Conservation (phyloP, 2,888 invertebrate species). For the Hipparchia sbordonii region DNA sequence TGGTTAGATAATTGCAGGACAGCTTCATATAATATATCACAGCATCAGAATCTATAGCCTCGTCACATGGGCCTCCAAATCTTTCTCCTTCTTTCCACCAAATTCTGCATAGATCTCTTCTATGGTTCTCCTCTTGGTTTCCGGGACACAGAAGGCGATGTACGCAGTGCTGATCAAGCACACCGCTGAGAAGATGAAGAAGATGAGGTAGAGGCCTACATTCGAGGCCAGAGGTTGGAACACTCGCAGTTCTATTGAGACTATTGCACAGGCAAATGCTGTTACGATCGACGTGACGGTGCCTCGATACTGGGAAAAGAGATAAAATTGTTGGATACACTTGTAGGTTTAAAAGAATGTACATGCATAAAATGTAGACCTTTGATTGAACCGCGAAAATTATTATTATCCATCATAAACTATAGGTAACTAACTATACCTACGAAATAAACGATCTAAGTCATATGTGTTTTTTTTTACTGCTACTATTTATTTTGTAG, state of each 20-base stretch:
- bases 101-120: slow-evolving; percentile 73
- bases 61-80: slow-evolving; percentile 66
- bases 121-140: slow-evolving; percentile 66
- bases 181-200: slow-evolving; percentile 69
- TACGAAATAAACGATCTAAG: too few species aligned
- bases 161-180: slow-evolving; percentile 71
- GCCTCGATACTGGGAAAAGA: slow-evolving; percentile 63
- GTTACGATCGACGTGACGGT: slow-evolving; percentile 75
- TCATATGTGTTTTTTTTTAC: too few species aligned
- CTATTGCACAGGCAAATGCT: slow-evolving; percentile 68
- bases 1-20: too few species aligned
- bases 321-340: too few species aligned
- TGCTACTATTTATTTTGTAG: too few species aligned
- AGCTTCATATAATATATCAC: too few species aligned
- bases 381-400: too few species aligned
- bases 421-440: too few species aligned
- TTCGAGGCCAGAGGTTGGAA: slow-evolving; percentile 67
- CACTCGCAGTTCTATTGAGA: slow-evolving; percentile 67
- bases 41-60: slow-evolving; percentile 52
- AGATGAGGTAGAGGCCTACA: slow-evolving; percentile 64
- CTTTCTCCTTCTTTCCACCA: slow-evolving; percentile 58
- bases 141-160: slow-evolving; percentile 65
- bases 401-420: too few species aligned
- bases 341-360: too few species aligned
- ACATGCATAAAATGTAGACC: too few species aligned